phyloP scores from a whole-genome alignment of 2,113 vertebrate genomes.

The Pomatorhinus ruficollis region DNA sequence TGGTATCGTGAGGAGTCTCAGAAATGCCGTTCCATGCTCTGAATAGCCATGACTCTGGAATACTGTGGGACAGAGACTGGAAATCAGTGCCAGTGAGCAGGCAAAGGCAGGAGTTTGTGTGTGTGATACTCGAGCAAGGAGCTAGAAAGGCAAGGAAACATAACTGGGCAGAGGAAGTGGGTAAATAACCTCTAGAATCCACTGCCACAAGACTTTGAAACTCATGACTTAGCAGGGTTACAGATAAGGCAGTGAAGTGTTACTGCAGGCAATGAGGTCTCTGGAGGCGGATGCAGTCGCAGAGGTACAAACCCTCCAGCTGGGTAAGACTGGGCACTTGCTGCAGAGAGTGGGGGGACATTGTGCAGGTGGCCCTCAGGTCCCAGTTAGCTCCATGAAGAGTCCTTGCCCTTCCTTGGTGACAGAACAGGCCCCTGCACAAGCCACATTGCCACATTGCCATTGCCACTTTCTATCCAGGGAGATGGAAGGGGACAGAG shows the following conservation, averaged over 20 bases:
- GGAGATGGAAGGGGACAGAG: background rate
- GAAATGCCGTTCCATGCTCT: background rate
- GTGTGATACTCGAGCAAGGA: background rate
- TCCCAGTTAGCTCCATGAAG: background rate
- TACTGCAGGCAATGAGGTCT: background rate
- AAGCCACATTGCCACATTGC: background rate
- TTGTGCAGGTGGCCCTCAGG: background rate
- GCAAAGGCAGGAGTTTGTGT: background rate
- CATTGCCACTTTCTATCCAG: background rate
- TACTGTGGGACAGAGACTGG: background rate
- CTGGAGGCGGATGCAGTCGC: background rate
- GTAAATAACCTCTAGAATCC: background rate
- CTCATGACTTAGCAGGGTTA: background rate
- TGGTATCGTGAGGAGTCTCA: background rate
- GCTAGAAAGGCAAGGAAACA: background rate
- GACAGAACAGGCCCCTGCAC: background rate
- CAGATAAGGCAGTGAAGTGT: background rate
- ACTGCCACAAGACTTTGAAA: background rate
- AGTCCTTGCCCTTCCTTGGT: background rate
- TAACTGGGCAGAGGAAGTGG: background rate
- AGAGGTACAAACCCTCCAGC: background rate
- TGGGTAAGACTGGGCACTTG: fast-evolving
- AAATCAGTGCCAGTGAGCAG: background rate
- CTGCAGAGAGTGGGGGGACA: fast-evolving
- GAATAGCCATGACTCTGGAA: background rate